phyloP scores from a whole-genome alignment of 2,113 vertebrate species.

The Cepphus grylle region DNA sequence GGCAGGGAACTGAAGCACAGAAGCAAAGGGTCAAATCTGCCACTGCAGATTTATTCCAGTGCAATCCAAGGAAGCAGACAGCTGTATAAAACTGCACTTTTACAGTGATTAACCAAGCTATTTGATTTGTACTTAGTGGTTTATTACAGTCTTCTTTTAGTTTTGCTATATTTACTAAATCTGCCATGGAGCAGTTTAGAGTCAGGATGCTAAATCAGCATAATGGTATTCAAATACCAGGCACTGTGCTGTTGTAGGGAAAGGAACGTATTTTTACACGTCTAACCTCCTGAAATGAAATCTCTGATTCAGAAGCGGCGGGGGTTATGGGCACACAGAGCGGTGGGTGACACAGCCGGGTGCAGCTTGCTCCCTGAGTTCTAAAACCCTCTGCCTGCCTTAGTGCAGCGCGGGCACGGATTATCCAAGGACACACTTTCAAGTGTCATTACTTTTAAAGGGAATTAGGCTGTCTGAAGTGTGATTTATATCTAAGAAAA shows the following conservation, averaged over 20 bases:
- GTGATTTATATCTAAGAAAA: constrained; percentile 4
- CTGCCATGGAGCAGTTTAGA: neutral
- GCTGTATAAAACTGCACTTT: constrained; percentile 19
- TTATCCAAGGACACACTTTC: neutral
- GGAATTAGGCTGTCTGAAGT: neutral
- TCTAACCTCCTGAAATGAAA: neutral
- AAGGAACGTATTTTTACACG: neutral
- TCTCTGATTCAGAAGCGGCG: neutral
- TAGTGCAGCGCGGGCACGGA: accelerated
- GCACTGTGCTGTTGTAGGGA: neutral
- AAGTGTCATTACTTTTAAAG: neutral
- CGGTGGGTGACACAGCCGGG: neutral
- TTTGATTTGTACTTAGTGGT: constrained; percentile 32
- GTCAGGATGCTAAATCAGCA: constrained; percentile 38
- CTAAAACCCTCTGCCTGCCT: neutral
- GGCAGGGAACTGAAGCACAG: neutral
- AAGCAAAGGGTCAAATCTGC: constrained; percentile 19
- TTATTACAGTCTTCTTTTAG: constrained; percentile 20
- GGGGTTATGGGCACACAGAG: neutral
- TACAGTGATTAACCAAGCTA: constrained; percentile 39
- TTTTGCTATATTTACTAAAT: constrained; percentile 47
- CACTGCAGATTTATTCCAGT: constrained; percentile 12
- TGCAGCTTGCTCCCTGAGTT: neutral
- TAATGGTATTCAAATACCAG: neutral
- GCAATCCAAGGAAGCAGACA: constrained; percentile 1